phyloP scores from a whole-genome alignment of 2,113 vertebrate genomes.

The Thunnus thynnus region DNA sequence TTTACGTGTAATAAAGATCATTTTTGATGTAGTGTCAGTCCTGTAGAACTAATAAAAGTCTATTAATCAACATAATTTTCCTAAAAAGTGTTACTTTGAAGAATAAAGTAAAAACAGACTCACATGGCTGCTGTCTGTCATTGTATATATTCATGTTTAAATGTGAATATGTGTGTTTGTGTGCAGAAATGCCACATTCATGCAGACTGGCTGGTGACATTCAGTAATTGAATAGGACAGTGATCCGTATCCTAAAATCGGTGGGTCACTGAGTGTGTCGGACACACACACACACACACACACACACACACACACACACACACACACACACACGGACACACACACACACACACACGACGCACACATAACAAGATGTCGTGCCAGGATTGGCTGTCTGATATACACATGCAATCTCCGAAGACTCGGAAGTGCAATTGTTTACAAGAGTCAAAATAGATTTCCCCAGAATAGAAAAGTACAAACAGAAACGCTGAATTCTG shows the following conservation, averaged over 20 bases:
- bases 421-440: constrained; percentile 21
- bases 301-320: no score
- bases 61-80: constrained; percentile 5
- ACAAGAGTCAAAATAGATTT: constrained; percentile 46
- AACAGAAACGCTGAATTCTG: constrained; percentile 3
- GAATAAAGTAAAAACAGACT: constrained; percentile 48
- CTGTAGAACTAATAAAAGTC: neutral
- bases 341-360: constrained; percentile 15
- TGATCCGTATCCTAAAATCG: constrained; percentile 13
- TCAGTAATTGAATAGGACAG: constrained; percentile 29
- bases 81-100: neutral
- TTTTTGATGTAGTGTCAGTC: neutral
- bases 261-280: constrained; percentile 9
- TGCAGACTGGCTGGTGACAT: neutral
- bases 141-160: neutral
- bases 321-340: no score
- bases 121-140: constrained; percentile 4
- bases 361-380: constrained; percentile 16
- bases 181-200: neutral
- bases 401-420: constrained; percentile 4
- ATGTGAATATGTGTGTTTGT: constrained; percentile 16
- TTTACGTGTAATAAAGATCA: neutral
- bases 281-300: constrained; percentile 6
- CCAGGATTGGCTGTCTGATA: constrained; percentile 5
- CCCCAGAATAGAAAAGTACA: constrained; percentile 53